Conservation (phyloP, 2,888 invertebrate genomes). For the Tupiocoris notatus region DNA sequence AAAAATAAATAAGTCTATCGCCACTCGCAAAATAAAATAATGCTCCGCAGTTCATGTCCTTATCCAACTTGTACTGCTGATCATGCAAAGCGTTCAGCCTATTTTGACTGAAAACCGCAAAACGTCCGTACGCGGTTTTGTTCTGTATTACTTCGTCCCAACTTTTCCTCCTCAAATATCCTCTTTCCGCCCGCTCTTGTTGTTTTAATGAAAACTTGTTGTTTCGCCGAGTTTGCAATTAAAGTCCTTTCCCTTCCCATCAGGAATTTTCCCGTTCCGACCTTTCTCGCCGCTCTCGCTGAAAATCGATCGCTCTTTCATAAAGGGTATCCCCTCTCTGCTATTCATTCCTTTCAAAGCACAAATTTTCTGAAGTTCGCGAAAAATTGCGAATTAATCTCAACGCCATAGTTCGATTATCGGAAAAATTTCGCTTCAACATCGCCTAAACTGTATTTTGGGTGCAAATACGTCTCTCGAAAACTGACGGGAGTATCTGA, state of each 20-base stretch:
- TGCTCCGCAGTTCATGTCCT: too few relatives aligned
- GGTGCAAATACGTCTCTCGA: too few relatives aligned
- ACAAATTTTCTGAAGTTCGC: background rate
- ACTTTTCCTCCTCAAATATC: too few relatives aligned
- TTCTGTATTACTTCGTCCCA: background rate
- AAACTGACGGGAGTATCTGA: too few relatives aligned
- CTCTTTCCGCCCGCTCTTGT: background rate
- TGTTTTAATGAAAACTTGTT: background rate
- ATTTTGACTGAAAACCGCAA: background rate
- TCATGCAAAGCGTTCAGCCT: too few relatives aligned
- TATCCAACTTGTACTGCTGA: too few relatives aligned
- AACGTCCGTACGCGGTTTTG: background rate
- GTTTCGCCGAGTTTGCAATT: constrained; percentile 20
- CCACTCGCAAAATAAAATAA: too few relatives aligned
- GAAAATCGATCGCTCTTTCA: constrained; percentile 25
- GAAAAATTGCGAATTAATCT: background rate
- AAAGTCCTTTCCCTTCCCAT: background rate
- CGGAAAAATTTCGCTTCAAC: too few relatives aligned
- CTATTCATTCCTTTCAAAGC: background rate
- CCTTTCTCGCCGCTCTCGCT: background rate
- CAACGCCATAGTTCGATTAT: too few relatives aligned
- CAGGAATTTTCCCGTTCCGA: background rate
- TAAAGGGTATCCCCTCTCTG: constrained; percentile 8
- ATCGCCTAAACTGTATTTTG: too few relatives aligned
- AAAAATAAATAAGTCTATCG: too few relatives aligned